phyloP scores from a whole-genome alignment of 2,797 vertebrate species.

The Sphaeramia orbicularis region DNA sequence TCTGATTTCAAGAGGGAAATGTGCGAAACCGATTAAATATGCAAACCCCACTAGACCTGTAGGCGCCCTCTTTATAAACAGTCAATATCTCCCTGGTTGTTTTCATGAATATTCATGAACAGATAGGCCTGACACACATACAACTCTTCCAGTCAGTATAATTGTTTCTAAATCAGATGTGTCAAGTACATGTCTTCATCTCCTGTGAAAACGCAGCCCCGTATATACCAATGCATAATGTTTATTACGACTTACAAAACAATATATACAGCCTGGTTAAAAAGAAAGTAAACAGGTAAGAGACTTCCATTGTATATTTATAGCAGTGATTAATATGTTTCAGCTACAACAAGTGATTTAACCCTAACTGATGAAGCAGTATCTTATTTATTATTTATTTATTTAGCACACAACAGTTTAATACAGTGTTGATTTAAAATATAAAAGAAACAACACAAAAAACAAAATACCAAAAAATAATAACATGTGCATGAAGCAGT shows the following conservation, averaged over 20 bases:
- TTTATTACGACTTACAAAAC: not conserved
- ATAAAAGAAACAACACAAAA: too few species aligned
- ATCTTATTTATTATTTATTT: too few species aligned
- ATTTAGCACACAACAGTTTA: too few species aligned
- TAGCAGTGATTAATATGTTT: too few species aligned
- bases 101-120: slow-evolving; percentile 60
- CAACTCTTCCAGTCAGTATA: slow-evolving; percentile 19
- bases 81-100: slow-evolving; percentile 64
- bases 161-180: slow-evolving; percentile 35
- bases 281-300: too few species aligned
- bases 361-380: too few species aligned
- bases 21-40: slow-evolving; percentile 60
- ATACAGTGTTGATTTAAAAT: too few species aligned
- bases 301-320: too few species aligned
- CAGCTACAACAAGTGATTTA: too few species aligned
- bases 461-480: too few species aligned
- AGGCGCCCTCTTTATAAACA: slow-evolving; percentile 68
- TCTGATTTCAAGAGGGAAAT: slow-evolving; percentile 52
- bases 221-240: not conserved
- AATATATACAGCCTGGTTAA: too few species aligned
- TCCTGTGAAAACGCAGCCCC: not conserved
- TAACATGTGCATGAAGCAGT: too few species aligned
- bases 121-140: slow-evolving; percentile 27
- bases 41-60: slow-evolving; percentile 58
- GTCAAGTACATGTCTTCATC: slow-evolving; percentile 41